These are phyloP conservation scores for Bursaphelenchus okinawaensis DNA, from an alignment of 2,888 invertebrate species.

Conservation along the genomic window DNA sequence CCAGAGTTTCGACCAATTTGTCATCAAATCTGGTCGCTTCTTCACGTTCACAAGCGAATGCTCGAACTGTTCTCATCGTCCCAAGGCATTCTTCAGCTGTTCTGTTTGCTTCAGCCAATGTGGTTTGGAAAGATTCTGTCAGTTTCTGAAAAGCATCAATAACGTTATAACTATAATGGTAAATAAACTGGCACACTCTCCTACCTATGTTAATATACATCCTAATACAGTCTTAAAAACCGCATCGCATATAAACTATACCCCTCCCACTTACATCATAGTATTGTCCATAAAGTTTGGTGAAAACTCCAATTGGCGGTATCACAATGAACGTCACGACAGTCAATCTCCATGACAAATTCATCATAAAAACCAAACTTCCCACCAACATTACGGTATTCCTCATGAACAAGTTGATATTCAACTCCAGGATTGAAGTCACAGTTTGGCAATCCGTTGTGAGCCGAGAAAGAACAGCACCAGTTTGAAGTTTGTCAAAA, in stretches of 20 bases:
- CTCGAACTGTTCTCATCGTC: constrained; percentile 59
- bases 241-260: no score
- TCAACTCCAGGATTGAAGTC: no score
- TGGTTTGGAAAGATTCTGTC: constrained; percentile 58
- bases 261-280: no score
- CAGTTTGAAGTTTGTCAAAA: constrained; percentile 57
- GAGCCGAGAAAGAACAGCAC: neutral
- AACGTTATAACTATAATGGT: no score
- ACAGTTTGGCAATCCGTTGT: neutral
- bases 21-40: constrained; percentile 57
- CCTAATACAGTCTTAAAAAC: no score
- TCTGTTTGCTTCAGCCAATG: constrained; percentile 59
- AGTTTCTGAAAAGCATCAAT: constrained; percentile 58
- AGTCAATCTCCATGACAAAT: constrained; percentile 59
- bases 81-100: constrained; percentile 60
- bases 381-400: constrained; percentile 58
- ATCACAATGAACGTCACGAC: constrained; percentile 59
- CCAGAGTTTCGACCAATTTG: constrained; percentile 37
- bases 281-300: constrained; percentile 49
- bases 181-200: no score
- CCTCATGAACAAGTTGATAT: constrained; percentile 59
- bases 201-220: no score
- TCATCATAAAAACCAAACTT: constrained; percentile 59
- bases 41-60: constrained; percentile 57
- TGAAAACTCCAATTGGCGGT: constrained; percentile 58